phyloP scores from a whole-genome alignment of 2,797 vertebrate genomes.

The Lacerta bilineata region DNA sequence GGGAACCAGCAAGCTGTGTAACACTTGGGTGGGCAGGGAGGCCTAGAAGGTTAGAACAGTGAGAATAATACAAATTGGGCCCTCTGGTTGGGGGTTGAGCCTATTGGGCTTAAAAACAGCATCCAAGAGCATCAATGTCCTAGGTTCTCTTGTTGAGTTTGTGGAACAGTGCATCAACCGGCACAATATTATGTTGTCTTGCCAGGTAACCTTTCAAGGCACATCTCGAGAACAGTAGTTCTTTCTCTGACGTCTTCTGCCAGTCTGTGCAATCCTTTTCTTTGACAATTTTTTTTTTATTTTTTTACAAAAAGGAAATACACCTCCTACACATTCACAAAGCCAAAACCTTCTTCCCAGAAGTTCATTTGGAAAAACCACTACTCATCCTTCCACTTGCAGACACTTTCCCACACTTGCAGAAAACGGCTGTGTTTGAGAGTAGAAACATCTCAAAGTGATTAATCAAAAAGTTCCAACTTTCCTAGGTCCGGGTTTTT shows the following conservation, averaged over 20 bases:
- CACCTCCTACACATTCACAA: not conserved
- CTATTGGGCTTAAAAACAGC: not conserved
- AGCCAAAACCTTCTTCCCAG: conserved; percentile 3
- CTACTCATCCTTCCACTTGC: not conserved
- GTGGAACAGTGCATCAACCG: not conserved
- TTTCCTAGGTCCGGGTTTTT: not conserved
- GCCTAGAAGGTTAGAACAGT: not conserved
- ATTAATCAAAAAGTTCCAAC: not conserved
- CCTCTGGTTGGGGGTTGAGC: not conserved
- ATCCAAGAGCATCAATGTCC: not conserved
- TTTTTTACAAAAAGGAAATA: not conserved
- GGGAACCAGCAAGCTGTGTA: not conserved
- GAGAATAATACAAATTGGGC: not conserved
- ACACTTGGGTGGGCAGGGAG: not conserved
- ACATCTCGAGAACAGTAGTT: not conserved
- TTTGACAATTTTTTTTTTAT: not conserved
- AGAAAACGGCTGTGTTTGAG: not conserved
- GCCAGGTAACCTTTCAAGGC: not conserved
- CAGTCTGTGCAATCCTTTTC: not conserved
- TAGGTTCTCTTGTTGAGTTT: not conserved
- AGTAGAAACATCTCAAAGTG: not conserved
- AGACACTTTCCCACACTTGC: not conserved
- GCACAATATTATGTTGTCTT: not conserved
- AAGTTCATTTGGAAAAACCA: not conserved
- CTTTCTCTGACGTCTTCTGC: not conserved